phyloP scores from a whole-genome alignment of 2,113 vertebrate genomes.

The Petrocephalus zakoni region DNA sequence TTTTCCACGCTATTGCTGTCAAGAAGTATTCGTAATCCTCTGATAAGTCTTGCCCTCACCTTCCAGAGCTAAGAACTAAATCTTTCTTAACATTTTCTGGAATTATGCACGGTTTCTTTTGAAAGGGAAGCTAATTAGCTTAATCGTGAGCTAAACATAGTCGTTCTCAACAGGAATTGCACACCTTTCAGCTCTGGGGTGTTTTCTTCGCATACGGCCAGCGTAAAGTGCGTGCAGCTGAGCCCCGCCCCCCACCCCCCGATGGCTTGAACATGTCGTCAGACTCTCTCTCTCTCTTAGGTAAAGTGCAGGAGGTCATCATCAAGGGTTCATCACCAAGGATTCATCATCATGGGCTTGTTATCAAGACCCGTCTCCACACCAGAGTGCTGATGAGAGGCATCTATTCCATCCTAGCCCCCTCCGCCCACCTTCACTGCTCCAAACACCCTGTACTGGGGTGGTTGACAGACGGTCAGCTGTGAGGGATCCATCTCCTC shows the following conservation, averaged over 20 bases:
- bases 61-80: neutral
- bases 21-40: neutral
- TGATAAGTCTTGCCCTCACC: neutral
- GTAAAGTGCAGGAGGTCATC: neutral
- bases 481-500: slow-evolving; percentile 32
- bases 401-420: neutral
- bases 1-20: neutral
- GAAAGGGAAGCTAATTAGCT: neutral
- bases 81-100: neutral
- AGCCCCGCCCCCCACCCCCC: neutral
- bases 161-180: neutral
- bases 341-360: neutral
- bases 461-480: neutral
- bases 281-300: neutral
- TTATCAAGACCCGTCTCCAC: neutral
- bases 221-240: neutral
- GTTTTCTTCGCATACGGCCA: neutral
- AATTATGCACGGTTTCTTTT: neutral
- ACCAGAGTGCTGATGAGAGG: neutral
- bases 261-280: neutral
- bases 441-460: neutral
- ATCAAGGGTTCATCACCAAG: neutral
- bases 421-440: neutral
- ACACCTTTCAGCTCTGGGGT: neutral
- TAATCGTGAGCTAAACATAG: neutral